phyloP scores from a whole-genome alignment of 2,888 invertebrate genomes.

The Lasioglossum figueresi region DNA sequence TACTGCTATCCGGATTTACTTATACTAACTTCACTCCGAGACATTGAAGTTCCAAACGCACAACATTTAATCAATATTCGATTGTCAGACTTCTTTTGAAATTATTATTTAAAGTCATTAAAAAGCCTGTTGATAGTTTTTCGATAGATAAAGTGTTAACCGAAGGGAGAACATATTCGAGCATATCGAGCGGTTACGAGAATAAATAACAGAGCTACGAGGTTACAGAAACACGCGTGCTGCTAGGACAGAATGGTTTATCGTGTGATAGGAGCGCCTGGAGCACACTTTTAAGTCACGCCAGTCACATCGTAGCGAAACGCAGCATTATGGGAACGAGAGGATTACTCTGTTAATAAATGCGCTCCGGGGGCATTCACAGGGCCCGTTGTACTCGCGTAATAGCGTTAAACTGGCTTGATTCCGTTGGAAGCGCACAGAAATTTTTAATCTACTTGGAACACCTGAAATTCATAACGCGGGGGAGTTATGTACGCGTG shows the following conservation, averaged over 20 bases:
- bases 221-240: not conserved
- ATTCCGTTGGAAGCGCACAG: not conserved
- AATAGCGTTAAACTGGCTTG: constrained; percentile 24
- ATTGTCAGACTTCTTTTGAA: not conserved
- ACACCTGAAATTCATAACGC: constrained; percentile 25
- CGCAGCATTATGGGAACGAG: not conserved
- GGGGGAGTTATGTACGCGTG: constrained; percentile 11
- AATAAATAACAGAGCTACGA: not conserved
- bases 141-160: not conserved
- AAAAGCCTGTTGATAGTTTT: not conserved
- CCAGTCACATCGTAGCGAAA: not conserved
- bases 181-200: too few species aligned
- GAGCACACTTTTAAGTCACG: not conserved
- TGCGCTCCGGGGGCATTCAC: not conserved
- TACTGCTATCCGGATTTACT: not conserved
- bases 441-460: constrained; percentile 19
- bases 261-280: not conserved
- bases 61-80: not conserved
- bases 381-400: not conserved
- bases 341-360: constrained; percentile 8
- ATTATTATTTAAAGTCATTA: not conserved
- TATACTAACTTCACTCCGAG: not conserved
- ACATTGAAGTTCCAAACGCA: not conserved
- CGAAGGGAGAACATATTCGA: too few species aligned
- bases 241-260: not conserved